Evolutionary conservation across 1,140 invertebrate genomes (phyloP).

Genomic region (Megalonaias nervosa): DNA sequence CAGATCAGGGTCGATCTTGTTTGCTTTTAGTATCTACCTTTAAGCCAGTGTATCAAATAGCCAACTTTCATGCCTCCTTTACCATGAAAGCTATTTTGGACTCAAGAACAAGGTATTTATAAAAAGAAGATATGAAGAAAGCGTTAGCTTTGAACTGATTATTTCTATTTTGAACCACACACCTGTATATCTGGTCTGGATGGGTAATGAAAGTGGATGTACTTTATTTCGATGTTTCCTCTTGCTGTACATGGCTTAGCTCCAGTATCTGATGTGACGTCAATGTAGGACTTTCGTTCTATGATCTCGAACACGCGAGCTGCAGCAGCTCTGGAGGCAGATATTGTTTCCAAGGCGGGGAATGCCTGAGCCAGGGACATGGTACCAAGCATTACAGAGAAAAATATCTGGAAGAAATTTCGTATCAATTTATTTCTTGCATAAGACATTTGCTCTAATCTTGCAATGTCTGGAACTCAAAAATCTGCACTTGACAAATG

Average conservation of each 20-base stretch:
- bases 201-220: conserved; percentile 82
- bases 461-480: no score
- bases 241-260: conserved; percentile 73
- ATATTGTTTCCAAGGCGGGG: conserved; percentile 85
- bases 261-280: conserved; percentile 77
- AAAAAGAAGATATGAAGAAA: no score
- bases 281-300: conserved; percentile 80
- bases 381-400: conserved; percentile 83
- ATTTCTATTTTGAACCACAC: conserved; percentile 67
- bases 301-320: conserved; percentile 84
- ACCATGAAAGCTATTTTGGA: no score
- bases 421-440: no score
- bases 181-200: conserved; percentile 79
- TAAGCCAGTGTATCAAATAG: no score
- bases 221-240: conserved; percentile 82
- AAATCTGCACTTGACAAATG: no score
- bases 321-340: conserved; percentile 84
- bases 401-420: conserved; percentile 54
- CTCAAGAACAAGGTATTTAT: no score
- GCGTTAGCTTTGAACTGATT: background rate
- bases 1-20: no score
- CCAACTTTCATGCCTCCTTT: no score
- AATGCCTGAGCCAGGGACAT: conserved; percentile 87
- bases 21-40: no score
- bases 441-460: no score